Evolutionary conservation across 2,113 vertebrate genomes (phyloP).

Genomic region (Eolophus roseicapilla): DNA sequence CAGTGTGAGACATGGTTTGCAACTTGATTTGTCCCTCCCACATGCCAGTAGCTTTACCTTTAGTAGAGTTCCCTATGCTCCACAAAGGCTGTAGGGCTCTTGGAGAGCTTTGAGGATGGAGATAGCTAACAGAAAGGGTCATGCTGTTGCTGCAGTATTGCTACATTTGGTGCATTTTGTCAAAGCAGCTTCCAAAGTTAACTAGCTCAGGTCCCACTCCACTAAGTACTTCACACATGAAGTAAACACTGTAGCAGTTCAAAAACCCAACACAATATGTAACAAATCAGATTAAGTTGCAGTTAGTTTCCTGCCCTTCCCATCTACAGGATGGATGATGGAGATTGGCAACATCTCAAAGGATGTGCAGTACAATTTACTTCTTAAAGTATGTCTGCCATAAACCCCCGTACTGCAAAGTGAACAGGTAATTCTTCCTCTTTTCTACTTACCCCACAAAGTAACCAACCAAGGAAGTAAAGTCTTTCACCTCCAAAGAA

Average conservation of each 20-base stretch:
- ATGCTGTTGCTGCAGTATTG: not conserved
- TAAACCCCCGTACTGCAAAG: not conserved
- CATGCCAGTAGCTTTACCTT: not conserved
- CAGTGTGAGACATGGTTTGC: not conserved
- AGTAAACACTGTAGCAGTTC: not conserved
- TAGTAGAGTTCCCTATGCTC: not conserved
- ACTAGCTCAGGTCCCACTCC: not conserved
- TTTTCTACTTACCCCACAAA: not conserved
- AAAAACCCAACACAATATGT: not conserved
- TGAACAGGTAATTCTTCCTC: not conserved
- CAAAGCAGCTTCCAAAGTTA: not conserved
- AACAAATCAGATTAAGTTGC: fast-evolving
- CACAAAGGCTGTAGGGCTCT: not conserved
- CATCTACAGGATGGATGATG: not conserved
- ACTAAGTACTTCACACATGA: not conserved
- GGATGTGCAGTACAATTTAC: not conserved
- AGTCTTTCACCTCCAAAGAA: not conserved
- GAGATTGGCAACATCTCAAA: not conserved
- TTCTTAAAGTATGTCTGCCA: not conserved
- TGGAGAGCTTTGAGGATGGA: not conserved
- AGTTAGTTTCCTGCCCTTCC: not conserved
- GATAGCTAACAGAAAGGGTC: not conserved
- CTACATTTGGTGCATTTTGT: not conserved
- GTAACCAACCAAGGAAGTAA: not conserved
- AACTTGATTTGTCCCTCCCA: not conserved